Percentiles rank a stretch among this genome's conserved stretches.
These are phyloP conservation scores for Camponotus pennsylvanicus DNA, from an alignment of 1,140 invertebrate genomes.

Conservation along the genomic window DNA sequence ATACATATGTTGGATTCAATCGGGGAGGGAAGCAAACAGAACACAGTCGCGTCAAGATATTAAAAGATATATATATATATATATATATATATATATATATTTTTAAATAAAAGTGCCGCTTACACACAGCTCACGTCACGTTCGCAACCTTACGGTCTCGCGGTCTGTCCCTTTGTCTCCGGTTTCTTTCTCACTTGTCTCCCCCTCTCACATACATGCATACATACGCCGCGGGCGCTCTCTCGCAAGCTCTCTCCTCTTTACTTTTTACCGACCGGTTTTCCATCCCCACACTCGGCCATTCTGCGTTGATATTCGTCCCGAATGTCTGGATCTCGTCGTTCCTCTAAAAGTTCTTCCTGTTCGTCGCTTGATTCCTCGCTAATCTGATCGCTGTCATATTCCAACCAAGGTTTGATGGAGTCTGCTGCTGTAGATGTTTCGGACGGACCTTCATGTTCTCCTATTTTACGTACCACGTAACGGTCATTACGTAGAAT, in stretches of 20 bases:
- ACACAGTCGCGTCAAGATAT: too few relatives aligned
- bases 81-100: too few relatives aligned
- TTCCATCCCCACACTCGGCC: background rate
- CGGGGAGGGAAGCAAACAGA: too few relatives aligned
- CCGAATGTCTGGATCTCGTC: background rate
- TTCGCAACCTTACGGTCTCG: too few relatives aligned
- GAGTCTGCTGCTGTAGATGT: background rate
- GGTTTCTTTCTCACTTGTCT: too few relatives aligned
- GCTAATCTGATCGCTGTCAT: background rate
- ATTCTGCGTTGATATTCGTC: slow-evolving; percentile 1
- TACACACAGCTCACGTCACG: too few relatives aligned
- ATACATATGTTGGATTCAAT: background rate
- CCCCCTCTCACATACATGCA: too few relatives aligned
- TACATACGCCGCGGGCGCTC: background rate
- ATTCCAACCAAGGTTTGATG: background rate
- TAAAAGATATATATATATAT: too few relatives aligned
- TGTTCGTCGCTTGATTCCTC: background rate
- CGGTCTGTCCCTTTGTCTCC: too few relatives aligned
- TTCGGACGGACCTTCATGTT: background rate
- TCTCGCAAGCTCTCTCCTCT: background rate
- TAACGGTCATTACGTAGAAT: background rate
- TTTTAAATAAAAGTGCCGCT: too few relatives aligned
- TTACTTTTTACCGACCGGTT: background rate
- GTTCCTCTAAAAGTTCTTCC: background rate
- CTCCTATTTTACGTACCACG: background rate